These are phyloP conservation scores for Phodopus roborovskii DNA, from an alignment of 2,113 vertebrate genomes.

Conservation along the genomic window DNA sequence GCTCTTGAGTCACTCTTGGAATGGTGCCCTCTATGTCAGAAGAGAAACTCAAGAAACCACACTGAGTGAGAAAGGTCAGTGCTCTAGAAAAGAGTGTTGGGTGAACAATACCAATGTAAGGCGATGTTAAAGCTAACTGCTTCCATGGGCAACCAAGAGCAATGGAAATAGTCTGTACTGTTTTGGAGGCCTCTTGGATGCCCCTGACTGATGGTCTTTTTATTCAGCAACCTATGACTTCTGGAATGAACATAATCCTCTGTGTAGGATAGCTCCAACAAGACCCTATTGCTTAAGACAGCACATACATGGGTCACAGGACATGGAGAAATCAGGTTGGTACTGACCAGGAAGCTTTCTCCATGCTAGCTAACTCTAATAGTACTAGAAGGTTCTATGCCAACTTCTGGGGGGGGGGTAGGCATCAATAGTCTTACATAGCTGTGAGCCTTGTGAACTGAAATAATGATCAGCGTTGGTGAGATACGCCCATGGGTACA, in stretches of 20 bases:
- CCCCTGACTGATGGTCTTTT: not conserved
- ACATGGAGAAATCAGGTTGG: not conserved
- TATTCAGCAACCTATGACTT: not conserved
- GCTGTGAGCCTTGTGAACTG: not conserved
- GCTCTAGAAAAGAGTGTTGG: not conserved
- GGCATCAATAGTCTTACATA: not conserved
- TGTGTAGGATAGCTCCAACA: not conserved
- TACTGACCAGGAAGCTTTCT: not conserved
- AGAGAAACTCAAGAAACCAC: not conserved
- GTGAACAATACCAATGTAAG: not conserved
- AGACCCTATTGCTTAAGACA: not conserved
- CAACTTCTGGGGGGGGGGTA: not conserved
- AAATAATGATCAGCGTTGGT: not conserved
- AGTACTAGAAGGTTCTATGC: not conserved
- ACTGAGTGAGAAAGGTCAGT: not conserved
- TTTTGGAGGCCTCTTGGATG: not conserved
- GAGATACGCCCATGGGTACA: not conserved
- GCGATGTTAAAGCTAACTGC: not conserved
- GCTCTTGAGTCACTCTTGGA: not conserved
- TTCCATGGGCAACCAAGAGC: not conserved
- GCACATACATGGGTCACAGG: not conserved
- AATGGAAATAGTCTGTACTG: not conserved
- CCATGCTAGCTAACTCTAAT: not conserved
- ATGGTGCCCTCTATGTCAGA: rapidly evolving
- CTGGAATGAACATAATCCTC: not conserved